Evolutionary conservation across 2,113 vertebrate genomes (phyloP).

Genomic region (Syngnathoides biaculeatus): DNA sequence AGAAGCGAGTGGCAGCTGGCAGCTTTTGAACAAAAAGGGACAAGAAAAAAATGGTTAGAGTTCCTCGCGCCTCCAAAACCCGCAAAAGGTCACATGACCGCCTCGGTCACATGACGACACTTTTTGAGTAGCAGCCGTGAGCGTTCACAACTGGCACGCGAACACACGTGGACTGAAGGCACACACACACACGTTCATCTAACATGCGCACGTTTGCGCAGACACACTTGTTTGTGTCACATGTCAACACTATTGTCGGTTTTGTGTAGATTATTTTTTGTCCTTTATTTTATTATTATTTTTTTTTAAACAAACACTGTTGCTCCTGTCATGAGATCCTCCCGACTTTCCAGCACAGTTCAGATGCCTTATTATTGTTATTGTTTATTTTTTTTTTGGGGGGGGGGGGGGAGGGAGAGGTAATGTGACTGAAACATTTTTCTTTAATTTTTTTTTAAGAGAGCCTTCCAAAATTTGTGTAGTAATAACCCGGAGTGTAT

Average conservation of each 20-base stretch:
- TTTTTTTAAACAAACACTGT: background rate
- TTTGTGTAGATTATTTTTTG: background rate
- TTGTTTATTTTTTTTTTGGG: no score
- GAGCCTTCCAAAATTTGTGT: constrained; percentile 45
- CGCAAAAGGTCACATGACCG: constrained; percentile 30
- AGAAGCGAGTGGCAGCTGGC: constrained; percentile 39
- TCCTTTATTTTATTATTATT: background rate
- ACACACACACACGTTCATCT: background rate
- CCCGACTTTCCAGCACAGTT: constrained; percentile 1
- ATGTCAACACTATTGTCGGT: background rate
- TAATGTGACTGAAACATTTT: background rate
- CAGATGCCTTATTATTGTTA: constrained; percentile 3
- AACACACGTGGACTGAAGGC: background rate
- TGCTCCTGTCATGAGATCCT: background rate
- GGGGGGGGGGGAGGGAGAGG: no score
- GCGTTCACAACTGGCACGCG: background rate
- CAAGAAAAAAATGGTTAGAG: constrained; percentile 12
- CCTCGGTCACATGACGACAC: constrained; percentile 36
- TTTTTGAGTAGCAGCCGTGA: constrained; percentile 58
- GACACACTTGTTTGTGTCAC: background rate
- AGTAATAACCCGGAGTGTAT: constrained; percentile 65
- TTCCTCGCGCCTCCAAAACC: background rate
- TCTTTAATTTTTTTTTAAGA: constrained; percentile 27
- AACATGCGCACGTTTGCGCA: background rate
- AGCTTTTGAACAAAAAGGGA: constrained; percentile 49